These are phyloP conservation scores for Calephelis nemesis DNA, from an alignment of 1,140 invertebrate species.

Conservation along the genomic window DNA sequence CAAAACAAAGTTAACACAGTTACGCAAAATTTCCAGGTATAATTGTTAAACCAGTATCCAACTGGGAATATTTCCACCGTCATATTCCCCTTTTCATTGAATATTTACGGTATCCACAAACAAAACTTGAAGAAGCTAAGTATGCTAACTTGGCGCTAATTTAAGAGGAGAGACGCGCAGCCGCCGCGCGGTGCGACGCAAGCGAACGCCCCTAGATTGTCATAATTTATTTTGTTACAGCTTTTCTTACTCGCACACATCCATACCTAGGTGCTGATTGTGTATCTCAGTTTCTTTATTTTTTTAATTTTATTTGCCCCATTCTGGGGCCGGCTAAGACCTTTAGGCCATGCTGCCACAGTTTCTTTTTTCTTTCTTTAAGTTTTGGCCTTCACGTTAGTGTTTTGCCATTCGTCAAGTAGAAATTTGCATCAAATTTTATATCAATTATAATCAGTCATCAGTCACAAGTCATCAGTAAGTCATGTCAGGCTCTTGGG, in stretches of 20 bases:
- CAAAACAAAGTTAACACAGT: not conserved
- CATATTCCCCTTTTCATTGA: slow-evolving; percentile 54
- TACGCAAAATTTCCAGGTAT: not conserved
- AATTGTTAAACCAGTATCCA: slow-evolving; percentile 13
- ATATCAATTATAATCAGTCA: no score
- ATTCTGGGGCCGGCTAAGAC: no score
- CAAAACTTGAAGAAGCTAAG: slow-evolving; percentile 70
- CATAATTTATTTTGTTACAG: slow-evolving; percentile 58
- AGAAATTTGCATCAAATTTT: no score
- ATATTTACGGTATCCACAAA: slow-evolving; percentile 70
- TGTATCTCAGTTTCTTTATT: no score
- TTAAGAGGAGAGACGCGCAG: slow-evolving; percentile 51
- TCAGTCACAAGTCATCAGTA: no score
- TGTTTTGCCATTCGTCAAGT: no score
- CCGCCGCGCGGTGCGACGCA: slow-evolving; percentile 27
- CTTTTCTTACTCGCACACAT: slow-evolving; percentile 31
- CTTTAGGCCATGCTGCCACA: no score
- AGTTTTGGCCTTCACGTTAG: no score
- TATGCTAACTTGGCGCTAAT: slow-evolving; percentile 71
- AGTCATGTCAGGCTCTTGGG: no score
- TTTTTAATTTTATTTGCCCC: no score
- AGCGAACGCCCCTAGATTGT: slow-evolving; percentile 43
- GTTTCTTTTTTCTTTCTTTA: no score
- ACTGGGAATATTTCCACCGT: slow-evolving; percentile 42
- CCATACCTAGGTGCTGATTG: no score